Evolutionary conservation across 2,113 vertebrate genomes (phyloP).

Genomic region (Origma solitaria): DNA sequence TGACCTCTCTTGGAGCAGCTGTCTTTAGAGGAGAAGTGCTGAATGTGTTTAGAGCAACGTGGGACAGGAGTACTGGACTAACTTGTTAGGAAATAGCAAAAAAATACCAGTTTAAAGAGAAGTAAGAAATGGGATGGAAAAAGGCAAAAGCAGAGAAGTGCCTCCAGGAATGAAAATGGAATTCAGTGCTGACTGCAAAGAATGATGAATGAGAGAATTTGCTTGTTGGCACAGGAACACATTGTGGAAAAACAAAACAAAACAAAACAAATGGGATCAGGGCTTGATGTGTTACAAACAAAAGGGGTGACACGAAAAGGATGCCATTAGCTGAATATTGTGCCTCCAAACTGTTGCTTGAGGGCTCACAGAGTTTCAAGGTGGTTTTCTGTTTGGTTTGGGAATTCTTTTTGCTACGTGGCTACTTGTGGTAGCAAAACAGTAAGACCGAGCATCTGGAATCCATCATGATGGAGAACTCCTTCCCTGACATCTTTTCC

Average conservation of each 20-base stretch:
- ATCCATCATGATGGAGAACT: not conserved
- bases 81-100: not conserved
- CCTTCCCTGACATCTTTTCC: not conserved
- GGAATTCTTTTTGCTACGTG: not conserved
- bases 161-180: not conserved
- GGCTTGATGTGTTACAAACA: not conserved
- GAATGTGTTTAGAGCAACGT: rapidly evolving
- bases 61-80: not conserved
- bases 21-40: not conserved
- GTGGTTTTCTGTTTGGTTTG: not conserved
- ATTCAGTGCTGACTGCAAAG: not conserved
- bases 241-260: not conserved
- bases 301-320: not conserved
- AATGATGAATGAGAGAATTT: slow-evolving; percentile 7
- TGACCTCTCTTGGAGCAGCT: not conserved
- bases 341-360: not conserved
- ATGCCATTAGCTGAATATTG: not conserved
- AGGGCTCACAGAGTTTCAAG: not conserved
- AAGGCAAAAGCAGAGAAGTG: not conserved
- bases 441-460: not conserved
- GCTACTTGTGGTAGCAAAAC: not conserved
- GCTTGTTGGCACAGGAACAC: not conserved
- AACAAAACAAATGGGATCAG: not conserved
- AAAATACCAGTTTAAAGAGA: not conserved
- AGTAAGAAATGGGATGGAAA: not conserved